A percentile compares a stretch with the other conserved stretches of the same genome.
Evolutionary conservation across 2,797 vertebrate species (phyloP).

Genomic region (Gorsachius magnificus): DNA sequence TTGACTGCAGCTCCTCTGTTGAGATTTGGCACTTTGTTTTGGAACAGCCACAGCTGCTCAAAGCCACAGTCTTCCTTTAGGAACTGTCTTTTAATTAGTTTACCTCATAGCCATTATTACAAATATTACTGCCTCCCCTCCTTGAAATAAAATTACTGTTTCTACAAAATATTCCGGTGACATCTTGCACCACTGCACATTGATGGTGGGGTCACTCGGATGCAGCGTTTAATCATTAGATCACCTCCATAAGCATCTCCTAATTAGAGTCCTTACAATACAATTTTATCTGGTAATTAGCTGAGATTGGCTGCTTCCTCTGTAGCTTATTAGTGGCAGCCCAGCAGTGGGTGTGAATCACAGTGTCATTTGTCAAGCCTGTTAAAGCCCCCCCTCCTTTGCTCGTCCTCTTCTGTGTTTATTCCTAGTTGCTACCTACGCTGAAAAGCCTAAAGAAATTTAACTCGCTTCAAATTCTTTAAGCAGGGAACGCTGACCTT

Average conservation of each 20-base stretch:
- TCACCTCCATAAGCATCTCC: conserved; percentile 91
- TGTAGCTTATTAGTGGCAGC: conserved; percentile 89
- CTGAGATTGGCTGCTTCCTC: conserved; percentile 93
- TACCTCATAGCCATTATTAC: conserved; percentile 95
- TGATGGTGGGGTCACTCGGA: conserved; percentile 89
- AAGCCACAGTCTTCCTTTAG: conserved; percentile 85
- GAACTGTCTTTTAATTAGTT: conserved; percentile 95
- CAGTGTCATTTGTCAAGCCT: conserved; percentile 86
- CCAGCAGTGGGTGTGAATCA: conserved; percentile 88
- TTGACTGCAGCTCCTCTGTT: conserved; percentile 86
- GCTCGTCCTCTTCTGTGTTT: conserved; percentile 65
- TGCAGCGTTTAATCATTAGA: conserved; percentile 92
- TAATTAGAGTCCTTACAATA: conserved; percentile 96
- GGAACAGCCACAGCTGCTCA: conserved; percentile 84
- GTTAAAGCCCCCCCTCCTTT: conserved; percentile 70
- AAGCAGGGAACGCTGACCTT: conserved; percentile 39
- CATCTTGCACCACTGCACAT: conserved; percentile 81
- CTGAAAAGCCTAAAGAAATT: conserved; percentile 67
- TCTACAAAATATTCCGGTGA: conserved; percentile 80
- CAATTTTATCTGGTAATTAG: conserved; percentile 97
- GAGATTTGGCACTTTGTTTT: conserved; percentile 87
- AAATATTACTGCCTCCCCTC: conserved; percentile 86
- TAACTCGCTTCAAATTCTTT: conserved; percentile 41
- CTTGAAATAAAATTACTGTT: conserved; percentile 80
- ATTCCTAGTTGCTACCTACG: conserved; percentile 63